phyloP scores from a whole-genome alignment of 2,888 invertebrate genomes.

The Ceraclea dissimilis region DNA sequence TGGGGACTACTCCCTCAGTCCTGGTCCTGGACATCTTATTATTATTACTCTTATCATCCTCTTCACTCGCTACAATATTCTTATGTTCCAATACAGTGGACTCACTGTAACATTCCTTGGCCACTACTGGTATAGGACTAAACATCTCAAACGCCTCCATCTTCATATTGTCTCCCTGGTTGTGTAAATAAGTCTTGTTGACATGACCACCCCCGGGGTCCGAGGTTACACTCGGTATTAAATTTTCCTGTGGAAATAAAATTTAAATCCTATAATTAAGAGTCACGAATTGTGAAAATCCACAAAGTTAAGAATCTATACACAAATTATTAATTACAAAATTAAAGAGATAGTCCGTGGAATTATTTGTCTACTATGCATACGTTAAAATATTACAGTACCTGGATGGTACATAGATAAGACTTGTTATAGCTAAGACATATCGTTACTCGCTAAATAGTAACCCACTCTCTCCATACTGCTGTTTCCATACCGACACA shows the following conservation, averaged over 20 bases:
- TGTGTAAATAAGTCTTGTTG: slow-evolving; percentile 4
- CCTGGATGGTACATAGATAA: too few relatives aligned
- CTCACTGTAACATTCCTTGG: slow-evolving; percentile 36
- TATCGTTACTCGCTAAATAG: too few relatives aligned
- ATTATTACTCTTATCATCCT: not conserved
- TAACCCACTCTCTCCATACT: too few relatives aligned
- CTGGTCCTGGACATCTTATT: slow-evolving; percentile 27
- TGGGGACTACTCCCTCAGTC: slow-evolving; percentile 31
- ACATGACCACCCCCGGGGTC: not conserved
- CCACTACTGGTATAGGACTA: slow-evolving; percentile 45
- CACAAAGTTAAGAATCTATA: too few relatives aligned
- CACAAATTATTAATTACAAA: too few relatives aligned
- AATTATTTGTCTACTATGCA: too few relatives aligned
- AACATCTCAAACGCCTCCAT: slow-evolving; percentile 46
- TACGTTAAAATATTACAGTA: too few relatives aligned
- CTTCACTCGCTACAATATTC: slow-evolving; percentile 28
- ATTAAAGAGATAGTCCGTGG: too few relatives aligned
- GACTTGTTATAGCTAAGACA: too few relatives aligned
- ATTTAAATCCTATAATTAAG: too few relatives aligned
- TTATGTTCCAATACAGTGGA: slow-evolving; percentile 32
- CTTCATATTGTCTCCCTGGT: slow-evolving; percentile 18
- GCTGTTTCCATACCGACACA: too few relatives aligned
- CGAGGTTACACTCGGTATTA: slow-evolving; percentile 23
- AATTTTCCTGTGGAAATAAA: slow-evolving; percentile 28
- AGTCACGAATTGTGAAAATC: too few relatives aligned